Evolutionary conservation across 2,113 vertebrate species (phyloP), one percentile per base, ranked within the genome.

Genomic region (Cinclus cinclus): DNA sequence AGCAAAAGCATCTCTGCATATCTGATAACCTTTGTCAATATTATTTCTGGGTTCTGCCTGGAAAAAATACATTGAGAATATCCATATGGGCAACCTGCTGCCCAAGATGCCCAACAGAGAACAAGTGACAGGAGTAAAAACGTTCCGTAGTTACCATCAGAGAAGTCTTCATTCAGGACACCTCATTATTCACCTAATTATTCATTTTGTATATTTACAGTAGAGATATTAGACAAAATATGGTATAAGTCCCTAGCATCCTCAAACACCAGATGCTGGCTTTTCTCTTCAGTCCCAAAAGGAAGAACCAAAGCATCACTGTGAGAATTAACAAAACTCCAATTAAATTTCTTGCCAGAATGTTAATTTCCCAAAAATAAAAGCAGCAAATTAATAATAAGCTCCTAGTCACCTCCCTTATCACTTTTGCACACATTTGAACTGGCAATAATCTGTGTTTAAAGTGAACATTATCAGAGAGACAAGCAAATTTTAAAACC

Each of bases 201-300:
- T 98, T 98, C 82, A 97, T 97, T 98, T 97, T 98, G 97, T 98
- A 98, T 98, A 98, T 98, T 98, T 98, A 98, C 97, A 97, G 97
- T 97, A 95, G 93, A 97, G 96, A 96, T 97, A 98, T 97, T 98
- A 97, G 95, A 97, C 92, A 98, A 96, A 98, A 97, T 97, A 97
- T 96, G 94, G 95, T 97, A 88, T 94, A 98, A 97, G 97, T 98
- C 97, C 96, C 97, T 83, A 97, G 96, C 97, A 98, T 98, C 92
- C 95, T 98, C 92, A 97, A 98, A 97, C 94, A 97, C 96, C 98
- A 98, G 98, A 98, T 98, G 98, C 97, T 94, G 96, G 75, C 93
- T 98, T 97, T 96, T 92, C 91, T 98, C 74, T 71, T 39, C 44
- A 97, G 83, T 97, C 98, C 97, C 98, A 94, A 94, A 97, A 98